Conservation (phyloP, 2,888 invertebrate genomes). For the Urechis unicinctus region DNA sequence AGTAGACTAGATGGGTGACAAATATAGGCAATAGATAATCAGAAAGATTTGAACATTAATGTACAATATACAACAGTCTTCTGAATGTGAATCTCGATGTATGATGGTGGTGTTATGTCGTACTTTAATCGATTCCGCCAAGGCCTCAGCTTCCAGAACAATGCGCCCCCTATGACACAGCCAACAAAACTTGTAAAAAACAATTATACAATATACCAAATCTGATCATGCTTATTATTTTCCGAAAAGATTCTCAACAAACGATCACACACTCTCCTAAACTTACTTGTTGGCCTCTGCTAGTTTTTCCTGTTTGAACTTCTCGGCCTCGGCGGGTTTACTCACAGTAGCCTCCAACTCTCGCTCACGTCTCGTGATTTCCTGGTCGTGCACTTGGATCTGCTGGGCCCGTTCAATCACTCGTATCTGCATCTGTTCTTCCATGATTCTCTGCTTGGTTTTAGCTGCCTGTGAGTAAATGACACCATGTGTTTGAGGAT, state of each 20-base stretch:
- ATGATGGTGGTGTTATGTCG: no score
- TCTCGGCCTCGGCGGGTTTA: constrained; percentile 94
- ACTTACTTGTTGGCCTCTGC: constrained; percentile 78
- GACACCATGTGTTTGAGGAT: no score
- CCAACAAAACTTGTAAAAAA: neutral
- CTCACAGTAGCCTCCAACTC: constrained; percentile 88
- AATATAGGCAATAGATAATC: no score
- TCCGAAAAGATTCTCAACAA: no score
- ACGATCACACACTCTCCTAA: neutral
- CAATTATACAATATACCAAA: neutral
- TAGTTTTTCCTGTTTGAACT: constrained; percentile 79
- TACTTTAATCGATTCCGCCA: constrained; percentile 19
- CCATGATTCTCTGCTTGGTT: constrained; percentile 69
- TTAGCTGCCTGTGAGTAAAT: constrained; percentile 37
- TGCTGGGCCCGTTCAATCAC: constrained; percentile 85
- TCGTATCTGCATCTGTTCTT: constrained; percentile 87
- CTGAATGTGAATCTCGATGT: no score
- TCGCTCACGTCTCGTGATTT: constrained; percentile 81
- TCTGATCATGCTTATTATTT: no score
- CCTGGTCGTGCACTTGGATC: constrained; percentile 89
- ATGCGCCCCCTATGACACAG: constrained; percentile 15
- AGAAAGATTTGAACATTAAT: no score
- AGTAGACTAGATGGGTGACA: no score
- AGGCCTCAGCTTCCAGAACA: constrained; percentile 22
- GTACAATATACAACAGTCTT: no score